These are phyloP conservation scores for Mesocricetus auratus DNA, from an alignment of 2,113 vertebrate genomes.

Conservation along the genomic window DNA sequence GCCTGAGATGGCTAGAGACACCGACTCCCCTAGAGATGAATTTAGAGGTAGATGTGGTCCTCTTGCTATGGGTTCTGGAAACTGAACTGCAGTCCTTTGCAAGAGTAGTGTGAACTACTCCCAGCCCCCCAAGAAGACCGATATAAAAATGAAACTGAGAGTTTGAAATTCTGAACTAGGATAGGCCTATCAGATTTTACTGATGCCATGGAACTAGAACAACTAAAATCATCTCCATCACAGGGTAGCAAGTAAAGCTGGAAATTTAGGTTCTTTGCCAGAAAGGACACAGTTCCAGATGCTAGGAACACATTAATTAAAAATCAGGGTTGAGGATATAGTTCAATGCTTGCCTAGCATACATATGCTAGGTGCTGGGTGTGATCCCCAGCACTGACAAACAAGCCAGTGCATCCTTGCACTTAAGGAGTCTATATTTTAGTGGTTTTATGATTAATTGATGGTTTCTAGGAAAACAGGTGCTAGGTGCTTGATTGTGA, in stretches of 20 bases:
- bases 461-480: slow-evolving; percentile 31
- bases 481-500: slow-evolving; percentile 27
- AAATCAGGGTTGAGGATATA: not conserved
- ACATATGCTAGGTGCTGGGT: not conserved
- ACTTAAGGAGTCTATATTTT: slow-evolving; percentile 9
- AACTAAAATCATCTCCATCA: slow-evolving; percentile 4
- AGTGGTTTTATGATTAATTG: slow-evolving; percentile 47
- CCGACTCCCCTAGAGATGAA: not conserved
- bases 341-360: not conserved
- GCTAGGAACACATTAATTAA: slow-evolving; percentile 38
- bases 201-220: slow-evolving; percentile 29
- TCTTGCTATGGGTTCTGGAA: not conserved
- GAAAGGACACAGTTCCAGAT: slow-evolving; percentile 14
- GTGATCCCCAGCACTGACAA: not conserved
- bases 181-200: slow-evolving; percentile 39
- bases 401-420: not conserved
- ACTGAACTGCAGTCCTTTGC: not conserved
- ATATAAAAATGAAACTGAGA: slow-evolving; percentile 32
- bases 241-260: not conserved
- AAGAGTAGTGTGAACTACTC: not conserved
- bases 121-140: not conserved
- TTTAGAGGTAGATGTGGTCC: not conserved
- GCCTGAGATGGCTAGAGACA: not conserved
- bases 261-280: slow-evolving; percentile 45
- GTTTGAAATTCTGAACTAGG: slow-evolving; percentile 52